Conservation (phyloP, 2,888 invertebrate species). For the Artemia sinica region DNA sequence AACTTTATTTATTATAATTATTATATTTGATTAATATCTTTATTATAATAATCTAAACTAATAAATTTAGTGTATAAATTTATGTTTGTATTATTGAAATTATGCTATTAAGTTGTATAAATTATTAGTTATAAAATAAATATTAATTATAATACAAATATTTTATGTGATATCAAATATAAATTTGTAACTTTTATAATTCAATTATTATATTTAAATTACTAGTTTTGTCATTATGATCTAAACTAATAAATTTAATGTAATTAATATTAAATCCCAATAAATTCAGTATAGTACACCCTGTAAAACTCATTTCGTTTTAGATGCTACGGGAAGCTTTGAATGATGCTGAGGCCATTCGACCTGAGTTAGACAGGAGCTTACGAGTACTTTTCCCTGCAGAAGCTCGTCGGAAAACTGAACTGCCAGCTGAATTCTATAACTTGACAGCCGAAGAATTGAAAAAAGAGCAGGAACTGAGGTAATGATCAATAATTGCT, state of each 20-base stretch:
- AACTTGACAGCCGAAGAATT: slow-evolving; percentile 61
- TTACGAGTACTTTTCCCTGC: slow-evolving; percentile 62
- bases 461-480: slow-evolving; percentile 58
- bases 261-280: too few relatives aligned
- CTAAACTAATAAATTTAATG: neutral
- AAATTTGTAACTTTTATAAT: neutral
- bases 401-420: slow-evolving; percentile 46
- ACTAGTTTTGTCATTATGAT: neutral
- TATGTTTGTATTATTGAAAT: too few relatives aligned
- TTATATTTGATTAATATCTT: too few relatives aligned
- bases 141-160: too few relatives aligned
- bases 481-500: slow-evolving; percentile 33
- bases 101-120: too few relatives aligned
- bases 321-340: slow-evolving; percentile 56
- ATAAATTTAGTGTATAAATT: too few relatives aligned
- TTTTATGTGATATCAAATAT: too few relatives aligned
- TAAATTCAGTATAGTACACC: too few relatives aligned
- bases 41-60: too few relatives aligned
- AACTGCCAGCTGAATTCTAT: slow-evolving; percentile 70
- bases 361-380: slow-evolving; percentile 57
- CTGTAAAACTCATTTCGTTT: slow-evolving; percentile 27
- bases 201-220: neutral
- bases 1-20: neutral
- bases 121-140: too few relatives aligned
- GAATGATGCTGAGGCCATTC: slow-evolving; percentile 57